Base-by-base conservation (phyloP, 2,888 invertebrate species). In the Drosophila paracracens region DNA sequence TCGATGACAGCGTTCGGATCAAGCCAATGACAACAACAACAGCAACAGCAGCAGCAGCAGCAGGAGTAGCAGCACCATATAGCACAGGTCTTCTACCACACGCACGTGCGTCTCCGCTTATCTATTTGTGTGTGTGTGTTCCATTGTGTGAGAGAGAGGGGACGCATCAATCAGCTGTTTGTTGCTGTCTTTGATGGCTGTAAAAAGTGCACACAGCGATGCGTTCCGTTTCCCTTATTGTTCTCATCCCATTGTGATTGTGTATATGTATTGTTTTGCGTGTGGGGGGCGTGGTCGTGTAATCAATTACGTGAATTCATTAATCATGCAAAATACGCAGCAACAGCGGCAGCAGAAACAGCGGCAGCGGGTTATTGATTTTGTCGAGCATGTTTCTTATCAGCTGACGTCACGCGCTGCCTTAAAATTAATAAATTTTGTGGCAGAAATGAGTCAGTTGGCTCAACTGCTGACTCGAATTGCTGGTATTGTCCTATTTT, bases 221-320 rank as follows among this genome's bases (percentile, higher is more conserved):
- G 62, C 58, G 48, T 18, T 63, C 72, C 51, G 46, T 46, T 29
- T 56, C 64, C 51, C 59, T 46, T 59, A 27, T 73, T 59, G 21
- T 46, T 8, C 46, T 46, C 46, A 25, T 8, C 25, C 46, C 8
- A 46, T 67, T 36, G 7, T n/a, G 4, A 18, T 2, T 31, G n/a
- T 53, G 53, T 18, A 27, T 18, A 13, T 48, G 4, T n/a, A 13
- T 48, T 52, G 65, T 52, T 29, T 51, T 70, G 29, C 67, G 54
- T 18, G 57, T n/a, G 36, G 11, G 25, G 76, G 76, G 76, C 68
- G 79, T 76, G 77, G 72, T 71, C 79, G 43, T 82, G 72, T 83
- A 84, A 89, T 88, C 89, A 88, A 89, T 88, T 89, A 88, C 75
- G 70, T 79, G 78, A 79, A 76, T 89, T 85, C 88, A 88, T 88